Base-by-base conservation (phyloP, 2,888 invertebrate species). In the Polia nebulosa region DNA sequence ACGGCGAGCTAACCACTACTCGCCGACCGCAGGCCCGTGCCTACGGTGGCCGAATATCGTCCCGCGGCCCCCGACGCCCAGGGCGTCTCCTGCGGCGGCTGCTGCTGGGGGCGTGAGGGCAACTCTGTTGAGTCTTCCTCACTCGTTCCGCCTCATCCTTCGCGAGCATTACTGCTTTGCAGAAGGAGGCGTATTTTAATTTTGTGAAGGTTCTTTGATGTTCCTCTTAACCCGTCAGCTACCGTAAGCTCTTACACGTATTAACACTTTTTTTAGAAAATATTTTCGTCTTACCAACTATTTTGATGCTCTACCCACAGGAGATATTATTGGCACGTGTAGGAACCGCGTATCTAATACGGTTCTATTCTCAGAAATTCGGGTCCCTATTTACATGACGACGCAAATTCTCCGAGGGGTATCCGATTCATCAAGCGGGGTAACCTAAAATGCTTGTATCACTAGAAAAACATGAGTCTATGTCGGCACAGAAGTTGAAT, bases 331-430 rank as follows among this genome's bases (percentile, higher is more conserved):
- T 76, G 72, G 62, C 51, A 64, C 58, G 47, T 59, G 52, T 55
- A 53, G 44, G 32, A 80, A 66, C 74, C 32, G 62, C 36, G 45
- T 65, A 56, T 74, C 60, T 76, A 64, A 83, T 73, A 81, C 59
- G 57, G 65, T 58, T 70, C 57, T 77, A 74, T 81, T 77, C 49
- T 72, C 39, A 70, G 55, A 55, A 63, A 74, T 74, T 68, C 63
- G 22, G 81, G 69, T 78, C 67, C 51, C 67, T 85, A 77, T 84
- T 82, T 82, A 81, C 75, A 75, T 81, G 82, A 85, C 80, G 64
- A 61, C 56, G 76, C 74, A 70, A 58, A 64, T 68, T 73, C 51
- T 76, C 58, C 25, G 44, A 60, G 57, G 72, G 72, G 66, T 70
- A 69, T 65, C 68, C 68, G 76, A 80, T 82, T 83, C 55, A 70